Base-by-base conservation (phyloP, 2,888 invertebrate genomes). In the Caenorhabditis uteleia region DNA sequence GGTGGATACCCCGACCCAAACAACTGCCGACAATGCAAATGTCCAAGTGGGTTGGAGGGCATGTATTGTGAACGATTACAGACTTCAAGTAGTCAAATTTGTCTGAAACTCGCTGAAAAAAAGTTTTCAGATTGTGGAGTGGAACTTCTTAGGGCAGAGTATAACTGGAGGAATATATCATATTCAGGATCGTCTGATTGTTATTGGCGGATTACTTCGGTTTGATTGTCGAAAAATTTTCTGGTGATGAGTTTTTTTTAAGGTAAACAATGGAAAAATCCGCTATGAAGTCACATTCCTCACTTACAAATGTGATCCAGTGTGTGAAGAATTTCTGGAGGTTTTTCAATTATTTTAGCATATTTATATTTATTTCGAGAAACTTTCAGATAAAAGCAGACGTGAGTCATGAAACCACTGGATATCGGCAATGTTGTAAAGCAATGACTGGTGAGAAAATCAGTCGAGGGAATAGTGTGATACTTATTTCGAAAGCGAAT, bases 1-100 rank as follows among this genome's bases (percentile, higher is more conserved):
- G 75, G 74, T 7, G 82, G 82, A 21, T 82, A 82, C 48, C 67
- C 78, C 14, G 72, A 82, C 34, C 80, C 82, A 16, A 82, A 82
- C 59, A 73, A 75, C 45, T 82, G 82, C 45, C 31, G 55, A 14
- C 48, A 40, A 20, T 82, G 82, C 59, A 72, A 74, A 51, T 82
- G 82, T 48, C 82, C 82, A 1, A 64, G 60, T n/a, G 82, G 82
- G 8, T 53, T 74, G 10, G 78, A 73, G 21, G 82, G 82, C 16
- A 49, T 57, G 8, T 62, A 51, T 45, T 82, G 82, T 59, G 74
- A 79, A 21, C 20, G 65, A 31, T 55, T 82, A 7, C 68, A 73
- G 34, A 48, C 58, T 26, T 73, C 73, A 3, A 67, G 73, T 73
- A 29, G 23, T 27, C 4, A 16, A 1, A 29, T 20, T 21, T 16